Base-by-base conservation (phyloP, 92 coral and sea anemone genomes). In the Porites cylindrica region DNA sequence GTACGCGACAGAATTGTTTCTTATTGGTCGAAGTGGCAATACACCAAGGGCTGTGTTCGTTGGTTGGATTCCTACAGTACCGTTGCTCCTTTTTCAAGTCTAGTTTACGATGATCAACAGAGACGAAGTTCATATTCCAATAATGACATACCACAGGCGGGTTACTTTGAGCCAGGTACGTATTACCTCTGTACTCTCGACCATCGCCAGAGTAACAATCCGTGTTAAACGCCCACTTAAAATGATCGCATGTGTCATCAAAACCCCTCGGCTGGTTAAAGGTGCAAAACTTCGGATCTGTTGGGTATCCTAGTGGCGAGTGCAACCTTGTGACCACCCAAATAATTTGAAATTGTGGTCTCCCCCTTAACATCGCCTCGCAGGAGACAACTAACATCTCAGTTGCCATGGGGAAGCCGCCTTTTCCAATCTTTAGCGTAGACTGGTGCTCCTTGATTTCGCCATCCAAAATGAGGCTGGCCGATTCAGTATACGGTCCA, bases 291-390 rank as follows among this genome's bases (percentile, higher is more conserved):
- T 89, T 84, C 14, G 99, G 99, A 72, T 95, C 99, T 14, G 99
- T 97, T 7, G 97, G 97, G 56, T 93, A 97, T 1, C 99, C 99
- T 67, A 97, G 51, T 0, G 99, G 99, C 1, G 98, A 97, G 60
- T 95, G 98, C 26, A 97, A 86, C 82, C 96, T 82, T 38, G 92
- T 91, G 1, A 91, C 72, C 2, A 83, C 94, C 94, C 92, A 93
- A 50, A 91, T 77, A 1, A 93, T 78, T 51, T 81, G 92, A 83
- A 93, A 82, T 43, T 69, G 83, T 8, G 96, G 92, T 1, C 87
- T 70, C 1, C 72, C 79, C 1, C 77, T 85, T 4, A 88, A 10
- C 78, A 90, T 67, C 11, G 87, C 88, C 82, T 91, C 88, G 70
- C 94, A 93, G 56, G 92, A 83, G 8, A 90, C 95, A 43, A 89